Conservation (phyloP, 1,140 invertebrate species). For the Chrysopa pallens region DNA sequence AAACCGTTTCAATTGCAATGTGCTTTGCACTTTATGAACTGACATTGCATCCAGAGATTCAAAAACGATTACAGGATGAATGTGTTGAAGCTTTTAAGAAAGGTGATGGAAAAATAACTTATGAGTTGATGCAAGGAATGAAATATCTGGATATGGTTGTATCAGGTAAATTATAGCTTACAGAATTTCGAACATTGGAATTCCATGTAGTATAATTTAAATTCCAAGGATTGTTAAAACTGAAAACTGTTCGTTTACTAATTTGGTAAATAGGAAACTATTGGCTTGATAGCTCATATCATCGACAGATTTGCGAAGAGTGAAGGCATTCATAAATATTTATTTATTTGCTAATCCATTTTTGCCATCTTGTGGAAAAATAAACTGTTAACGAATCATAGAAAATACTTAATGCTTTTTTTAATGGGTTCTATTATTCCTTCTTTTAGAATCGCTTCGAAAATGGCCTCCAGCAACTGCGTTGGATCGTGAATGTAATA, state of each 20-base stretch:
- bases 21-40: slow-evolving; percentile 28
- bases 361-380: too few relatives aligned
- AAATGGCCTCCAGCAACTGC: slow-evolving; percentile 22
- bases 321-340: background rate
- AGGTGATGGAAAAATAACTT: slow-evolving; percentile 18
- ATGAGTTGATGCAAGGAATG: slow-evolving; percentile 26
- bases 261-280: too few relatives aligned
- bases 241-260: too few relatives aligned
- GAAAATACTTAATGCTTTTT: background rate
- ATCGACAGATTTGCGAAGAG: too few relatives aligned
- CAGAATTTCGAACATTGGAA: too few relatives aligned
- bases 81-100: slow-evolving; percentile 21
- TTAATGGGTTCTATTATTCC: background rate
- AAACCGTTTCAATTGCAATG: slow-evolving; percentile 35
- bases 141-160: slow-evolving; percentile 29
- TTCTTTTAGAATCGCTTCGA: slow-evolving; percentile 27
- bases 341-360: background rate
- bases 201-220: too few relatives aligned
- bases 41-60: slow-evolving; percentile 33
- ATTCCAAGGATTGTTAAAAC: too few relatives aligned
- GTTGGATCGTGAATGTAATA: slow-evolving; percentile 17
- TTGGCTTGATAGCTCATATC: too few relatives aligned
- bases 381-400: too few relatives aligned
- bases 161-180: slow-evolving; percentile 3
- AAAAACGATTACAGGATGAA: slow-evolving; percentile 33